Conservation (phyloP, 1,140 invertebrate genomes). For the Arctopsyche grandis region DNA sequence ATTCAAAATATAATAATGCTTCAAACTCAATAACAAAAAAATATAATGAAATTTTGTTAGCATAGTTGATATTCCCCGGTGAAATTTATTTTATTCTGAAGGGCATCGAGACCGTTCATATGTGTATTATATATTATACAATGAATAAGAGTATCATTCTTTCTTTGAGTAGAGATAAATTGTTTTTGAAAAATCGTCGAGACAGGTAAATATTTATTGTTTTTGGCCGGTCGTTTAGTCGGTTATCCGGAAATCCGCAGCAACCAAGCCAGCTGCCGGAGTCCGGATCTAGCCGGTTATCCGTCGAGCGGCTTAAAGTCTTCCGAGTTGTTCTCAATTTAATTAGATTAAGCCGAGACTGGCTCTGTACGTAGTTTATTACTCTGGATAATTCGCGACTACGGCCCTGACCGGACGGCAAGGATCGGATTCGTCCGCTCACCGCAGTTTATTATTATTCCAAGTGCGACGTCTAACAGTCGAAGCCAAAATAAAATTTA, state of each 20-base stretch:
- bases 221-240: neutral
- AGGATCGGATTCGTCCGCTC: neutral
- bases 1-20: no score
- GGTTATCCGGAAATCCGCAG: slow-evolving; percentile 22
- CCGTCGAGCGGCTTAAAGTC: slow-evolving; percentile 37
- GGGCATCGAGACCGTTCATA: no score
- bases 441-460: neutral
- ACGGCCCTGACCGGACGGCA: neutral
- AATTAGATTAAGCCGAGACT: slow-evolving; percentile 51
- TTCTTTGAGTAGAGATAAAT: no score
- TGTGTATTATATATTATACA: no score
- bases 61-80: no score
- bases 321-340: slow-evolving; percentile 53
- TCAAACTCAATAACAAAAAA: no score
- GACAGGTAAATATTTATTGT: neutral
- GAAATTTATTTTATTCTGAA: no score
- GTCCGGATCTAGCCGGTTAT: slow-evolving; percentile 10
- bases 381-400: slow-evolving; percentile 7
- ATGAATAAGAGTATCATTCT: no score
- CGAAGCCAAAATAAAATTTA: neutral
- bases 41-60: no score
- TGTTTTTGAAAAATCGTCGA: no score
- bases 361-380: slow-evolving; percentile 42
- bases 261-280: neutral
- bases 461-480: neutral